phyloP scores from a whole-genome alignment of 1,140 invertebrate species.

The Drosophila jambulina region DNA sequence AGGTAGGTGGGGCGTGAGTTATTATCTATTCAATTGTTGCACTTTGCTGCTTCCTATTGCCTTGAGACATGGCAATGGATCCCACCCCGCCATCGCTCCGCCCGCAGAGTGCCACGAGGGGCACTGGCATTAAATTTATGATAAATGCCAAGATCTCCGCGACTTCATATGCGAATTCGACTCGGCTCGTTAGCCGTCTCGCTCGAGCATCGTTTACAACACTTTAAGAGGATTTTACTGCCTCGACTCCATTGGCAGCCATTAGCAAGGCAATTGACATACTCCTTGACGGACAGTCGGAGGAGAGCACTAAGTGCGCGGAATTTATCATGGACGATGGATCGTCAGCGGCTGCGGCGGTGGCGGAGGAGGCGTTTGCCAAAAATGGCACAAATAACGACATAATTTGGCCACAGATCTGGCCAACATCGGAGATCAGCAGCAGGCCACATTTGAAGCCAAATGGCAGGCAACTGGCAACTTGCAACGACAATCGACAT shows the following conservation, averaged over 20 bases:
- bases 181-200: slow-evolving; percentile 66
- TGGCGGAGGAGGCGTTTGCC: slow-evolving; percentile 50
- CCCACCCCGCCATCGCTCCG: slow-evolving; percentile 5
- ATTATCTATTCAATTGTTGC: slow-evolving; percentile 85
- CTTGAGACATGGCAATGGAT: slow-evolving; percentile 43
- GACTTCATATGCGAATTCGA: slow-evolving; percentile 28
- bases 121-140: slow-evolving; percentile 59
- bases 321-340: slow-evolving; percentile 70
- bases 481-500: slow-evolving; percentile 48
- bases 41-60: slow-evolving; percentile 76
- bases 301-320: slow-evolving; percentile 64
- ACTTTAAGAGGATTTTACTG: slow-evolving; percentile 69
- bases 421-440: slow-evolving; percentile 50
- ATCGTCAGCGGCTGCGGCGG: slow-evolving; percentile 35
- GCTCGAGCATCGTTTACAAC: slow-evolving; percentile 73
- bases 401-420: slow-evolving; percentile 74
- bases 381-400: slow-evolving; percentile 83
- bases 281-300: slow-evolving; percentile 68
- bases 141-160: slow-evolving; percentile 60
- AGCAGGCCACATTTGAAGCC: slow-evolving; percentile 26
- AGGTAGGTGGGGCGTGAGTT: slow-evolving; percentile 83
- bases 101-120: slow-evolving; percentile 34
- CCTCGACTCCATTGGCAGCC: slow-evolving; percentile 62
- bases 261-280: slow-evolving; percentile 81
- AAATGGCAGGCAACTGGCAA: slow-evolving; percentile 38